Evolutionary conservation across 2,113 vertebrate genomes (phyloP).

Genomic region (Strix uralensis): DNA sequence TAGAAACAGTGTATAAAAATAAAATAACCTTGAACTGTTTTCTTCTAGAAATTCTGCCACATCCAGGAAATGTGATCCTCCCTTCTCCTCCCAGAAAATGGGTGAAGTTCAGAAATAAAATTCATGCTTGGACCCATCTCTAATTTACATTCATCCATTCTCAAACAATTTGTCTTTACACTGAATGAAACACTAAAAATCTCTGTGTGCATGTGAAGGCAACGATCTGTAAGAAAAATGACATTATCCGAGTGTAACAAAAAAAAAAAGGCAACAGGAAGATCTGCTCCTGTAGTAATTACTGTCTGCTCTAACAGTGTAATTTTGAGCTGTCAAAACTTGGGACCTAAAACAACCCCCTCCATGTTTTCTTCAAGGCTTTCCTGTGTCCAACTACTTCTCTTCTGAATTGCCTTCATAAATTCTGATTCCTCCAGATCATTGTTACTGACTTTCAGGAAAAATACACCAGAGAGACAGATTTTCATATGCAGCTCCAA

Average conservation of each 20-base stretch:
- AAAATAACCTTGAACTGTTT: neutral
- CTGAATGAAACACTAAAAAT: neutral
- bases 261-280: neutral
- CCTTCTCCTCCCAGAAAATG: neutral
- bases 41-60: neutral
- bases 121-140: neutral
- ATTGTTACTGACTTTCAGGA: neutral
- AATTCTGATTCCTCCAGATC: constrained; percentile 15
- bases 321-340: neutral
- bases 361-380: neutral
- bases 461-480: constrained; percentile 7
- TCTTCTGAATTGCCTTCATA: neutral
- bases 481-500: constrained; percentile 30
- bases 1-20: neutral
- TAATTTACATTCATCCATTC: neutral
- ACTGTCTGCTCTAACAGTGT: neutral
- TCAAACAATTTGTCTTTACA: neutral
- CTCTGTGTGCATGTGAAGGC: neutral
- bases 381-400: neutral
- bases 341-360: neutral
- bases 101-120: neutral
- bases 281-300: neutral
- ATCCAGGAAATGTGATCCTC: neutral
- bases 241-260: neutral
- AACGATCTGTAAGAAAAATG: neutral